These are phyloP conservation scores for Sphecodes monilicornis DNA, from an alignment of 2,888 invertebrate genomes.

Conservation along the genomic window DNA sequence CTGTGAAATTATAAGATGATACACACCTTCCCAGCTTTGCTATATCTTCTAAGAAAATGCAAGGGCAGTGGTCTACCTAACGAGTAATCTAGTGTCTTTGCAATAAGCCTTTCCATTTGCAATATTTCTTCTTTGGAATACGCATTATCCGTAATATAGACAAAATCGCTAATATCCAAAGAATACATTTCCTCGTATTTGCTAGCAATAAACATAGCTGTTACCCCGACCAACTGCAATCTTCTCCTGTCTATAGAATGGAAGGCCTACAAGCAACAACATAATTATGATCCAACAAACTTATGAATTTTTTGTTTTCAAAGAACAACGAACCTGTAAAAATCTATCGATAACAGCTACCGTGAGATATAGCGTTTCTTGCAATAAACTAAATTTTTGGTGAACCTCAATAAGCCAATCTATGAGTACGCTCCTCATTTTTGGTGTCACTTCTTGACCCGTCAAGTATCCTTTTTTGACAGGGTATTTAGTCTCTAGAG, in stretches of 20 bases:
- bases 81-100: slow-evolving; percentile 91
- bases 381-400: slow-evolving; percentile 91
- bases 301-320: neutral
- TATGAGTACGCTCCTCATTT: slow-evolving; percentile 95
- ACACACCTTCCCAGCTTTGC: slow-evolving; percentile 85
- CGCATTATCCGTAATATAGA: slow-evolving; percentile 95
- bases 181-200: slow-evolving; percentile 98
- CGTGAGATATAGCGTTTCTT: slow-evolving; percentile 96
- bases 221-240: slow-evolving; percentile 95
- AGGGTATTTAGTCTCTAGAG: slow-evolving; percentile 89
- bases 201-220: slow-evolving; percentile 95
- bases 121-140: slow-evolving; percentile 92
- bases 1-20: neutral
- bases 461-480: slow-evolving; percentile 89
- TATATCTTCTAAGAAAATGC: slow-evolving; percentile 94
- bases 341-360: slow-evolving; percentile 96
- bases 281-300: neutral
- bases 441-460: slow-evolving; percentile 90
- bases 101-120: slow-evolving; percentile 92
- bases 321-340: slow-evolving; percentile 88
- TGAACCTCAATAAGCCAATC: slow-evolving; percentile 98
- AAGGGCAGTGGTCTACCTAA: slow-evolving; percentile 95
- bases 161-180: slow-evolving; percentile 95
- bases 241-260: slow-evolving; percentile 88
- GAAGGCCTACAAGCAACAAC: slow-evolving; percentile 85